Evolutionary conservation across 2,797 vertebrate species (phyloP).

Genomic region (Hybognathus amarus): DNA sequence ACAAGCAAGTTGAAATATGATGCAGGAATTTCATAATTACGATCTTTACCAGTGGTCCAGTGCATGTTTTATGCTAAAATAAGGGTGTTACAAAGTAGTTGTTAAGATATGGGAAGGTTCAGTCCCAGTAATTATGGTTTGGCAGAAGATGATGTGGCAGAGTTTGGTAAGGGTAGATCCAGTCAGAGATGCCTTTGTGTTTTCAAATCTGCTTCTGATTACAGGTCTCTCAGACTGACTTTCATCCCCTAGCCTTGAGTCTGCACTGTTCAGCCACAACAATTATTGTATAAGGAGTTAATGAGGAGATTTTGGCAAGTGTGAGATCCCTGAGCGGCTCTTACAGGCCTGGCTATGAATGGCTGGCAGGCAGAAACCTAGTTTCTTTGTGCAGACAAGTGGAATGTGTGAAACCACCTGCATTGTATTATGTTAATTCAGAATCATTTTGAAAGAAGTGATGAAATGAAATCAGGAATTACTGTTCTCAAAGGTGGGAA

Average conservation of each 20-base stretch:
- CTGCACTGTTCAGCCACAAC: conserved; percentile 39
- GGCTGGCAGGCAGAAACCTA: conserved; percentile 58
- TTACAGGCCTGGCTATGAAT: conserved; percentile 64
- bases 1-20: neutral
- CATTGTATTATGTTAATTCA: conserved; percentile 41
- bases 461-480: neutral
- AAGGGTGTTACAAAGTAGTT: conserved; percentile 39
- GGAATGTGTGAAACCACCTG: conserved; percentile 49
- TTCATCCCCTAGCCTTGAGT: conserved; percentile 27
- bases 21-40: conserved; percentile 20
- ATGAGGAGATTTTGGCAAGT: conserved; percentile 22
- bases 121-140: conserved; percentile 53
- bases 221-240: conserved; percentile 38
- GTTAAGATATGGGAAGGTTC: conserved; percentile 43
- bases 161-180: conserved; percentile 27
- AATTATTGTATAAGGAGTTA: conserved; percentile 37
- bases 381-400: conserved; percentile 64
- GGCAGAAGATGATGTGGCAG: conserved; percentile 37
- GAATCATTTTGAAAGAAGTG: neutral
- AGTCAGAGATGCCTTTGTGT: conserved; percentile 40
- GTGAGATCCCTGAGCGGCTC: conserved; percentile 7
- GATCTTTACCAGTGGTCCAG: conserved; percentile 23
- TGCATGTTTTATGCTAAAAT: conserved; percentile 33
- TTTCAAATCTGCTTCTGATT: conserved; percentile 47
- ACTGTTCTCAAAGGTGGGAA: neutral